phyloP scores from a whole-genome alignment of 2,797 vertebrate species.

The Tangara arthus region DNA sequence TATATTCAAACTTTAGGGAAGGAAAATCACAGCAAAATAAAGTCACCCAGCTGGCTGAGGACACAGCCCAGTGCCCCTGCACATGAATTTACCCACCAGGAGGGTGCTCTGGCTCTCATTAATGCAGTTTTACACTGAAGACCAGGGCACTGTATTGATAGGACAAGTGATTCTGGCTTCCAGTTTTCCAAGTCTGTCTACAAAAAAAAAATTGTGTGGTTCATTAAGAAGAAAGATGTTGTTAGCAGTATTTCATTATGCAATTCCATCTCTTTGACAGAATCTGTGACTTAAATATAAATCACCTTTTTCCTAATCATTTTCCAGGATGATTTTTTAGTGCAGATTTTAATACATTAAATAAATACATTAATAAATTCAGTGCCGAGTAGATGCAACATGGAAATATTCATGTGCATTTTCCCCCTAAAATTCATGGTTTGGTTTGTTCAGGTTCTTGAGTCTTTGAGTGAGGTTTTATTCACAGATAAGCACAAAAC shows the following conservation, averaged over 20 bases:
- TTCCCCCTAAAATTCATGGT: neutral
- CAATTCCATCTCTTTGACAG: neutral
- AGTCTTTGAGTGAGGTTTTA: neutral
- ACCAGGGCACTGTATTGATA: neutral
- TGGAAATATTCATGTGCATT: neutral
- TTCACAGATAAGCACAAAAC: neutral
- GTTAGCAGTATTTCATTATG: neutral
- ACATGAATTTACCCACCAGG: accelerated
- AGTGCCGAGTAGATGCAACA: neutral
- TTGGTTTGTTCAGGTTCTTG: neutral
- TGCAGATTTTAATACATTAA: neutral
- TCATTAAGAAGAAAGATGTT: neutral
- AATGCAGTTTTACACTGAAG: neutral
- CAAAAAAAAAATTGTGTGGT: neutral
- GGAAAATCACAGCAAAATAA: neutral
- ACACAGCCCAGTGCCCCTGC: neutral
- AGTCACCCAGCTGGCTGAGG: neutral
- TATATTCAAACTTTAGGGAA: neutral
- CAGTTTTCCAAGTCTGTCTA: neutral
- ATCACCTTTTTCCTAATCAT: neutral
- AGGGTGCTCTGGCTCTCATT: neutral
- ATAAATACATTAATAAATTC: neutral
- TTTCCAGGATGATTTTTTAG: neutral
- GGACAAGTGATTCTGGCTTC: neutral
- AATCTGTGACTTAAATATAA: neutral